Evolutionary conservation across 2,113 vertebrate genomes (phyloP), one percentile per base, ranked within the genome.

Genomic region (Sterrhoptilus dennistouni): DNA sequence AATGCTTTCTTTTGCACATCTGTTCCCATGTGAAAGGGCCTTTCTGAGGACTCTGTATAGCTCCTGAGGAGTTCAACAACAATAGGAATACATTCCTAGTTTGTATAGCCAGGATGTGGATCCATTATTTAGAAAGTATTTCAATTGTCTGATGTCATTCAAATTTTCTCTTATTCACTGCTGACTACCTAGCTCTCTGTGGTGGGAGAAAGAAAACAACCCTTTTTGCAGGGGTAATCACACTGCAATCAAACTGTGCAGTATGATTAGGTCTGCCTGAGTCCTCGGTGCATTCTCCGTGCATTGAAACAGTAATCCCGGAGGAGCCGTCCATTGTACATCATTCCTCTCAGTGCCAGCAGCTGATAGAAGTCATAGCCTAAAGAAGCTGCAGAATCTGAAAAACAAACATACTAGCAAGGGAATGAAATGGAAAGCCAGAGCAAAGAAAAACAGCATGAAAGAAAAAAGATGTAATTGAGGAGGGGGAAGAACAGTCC

Each of bases 61-160:
- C 57, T 96, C 68, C 90, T 68, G 79, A 93, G 80, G 92, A 93
- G 83, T 79, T 94, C 53, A 81, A 49, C 68, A 92, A 83, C 71
- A 96, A 89, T 65, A 93, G n/a, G 68, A 94, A 90, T 74, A 42
- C 49, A 87, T 84, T 95, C 53, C 81, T 68, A 64, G 71, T 90
- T 90, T 96, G 60, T 95, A 90, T 69, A 95, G 72, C 54, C 45
- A 79, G 74, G 92, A 90, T 93, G 83, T n/a, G 80, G 44, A 93
- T 89, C 86, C 83, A 87, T 96, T 96, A 90, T 96, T 95, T 90
- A 95, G 92, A 87, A 96, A 92, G 92, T 91, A 92, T 92, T 96
- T 85, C 95, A 84, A 95, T 92, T 96, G 96, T 82, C 92, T 96
- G 92, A 90, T 96, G 88, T 81, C 79, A 96, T 96, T 96, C 80